Evolutionary conservation across 2,113 vertebrate species (phyloP), one percentile per base, ranked within the genome.

Genomic region (Anolis sagrei): DNA sequence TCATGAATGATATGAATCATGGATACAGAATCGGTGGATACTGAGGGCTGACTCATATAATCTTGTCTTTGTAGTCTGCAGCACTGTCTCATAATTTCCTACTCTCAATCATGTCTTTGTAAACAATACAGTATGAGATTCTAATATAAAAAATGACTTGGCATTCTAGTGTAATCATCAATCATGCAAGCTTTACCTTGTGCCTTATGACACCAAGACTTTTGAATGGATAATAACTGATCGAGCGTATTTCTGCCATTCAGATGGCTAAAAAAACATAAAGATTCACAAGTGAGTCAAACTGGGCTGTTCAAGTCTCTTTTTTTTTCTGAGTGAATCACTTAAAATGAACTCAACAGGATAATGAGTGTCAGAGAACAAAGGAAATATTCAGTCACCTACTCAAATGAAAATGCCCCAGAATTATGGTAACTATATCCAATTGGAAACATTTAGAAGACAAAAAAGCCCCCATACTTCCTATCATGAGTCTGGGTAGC

Each of bases 51-150:
- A 5, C 39, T 44, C 61, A 51, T 13, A 68, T 73, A 80, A 64
- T 21, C 58, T 14, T 14, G 70, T 13, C 2, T 88, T 81, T 84
- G 84, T 66, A 0, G 0, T 66, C 1, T 6, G 68, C 36, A 76
- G 1, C 1, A 84, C 6, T 23, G 74, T 27, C 85, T 90, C 70
- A 1, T 72, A 18, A 14, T 81, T 88, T 84, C 66, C 77, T 66
- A 82, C 0, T 68, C 48, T 18, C 51, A 3, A 44, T 39, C 18
- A 1, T 25, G 34, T 23, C 32, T 58, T 44, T 58, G 74, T 74
- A 86, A 87, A 87, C 49, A 81, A 81, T 72, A 61, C 74, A 36
- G 54, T 70, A 51, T 82, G 80, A 14, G n/a, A 77, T 87, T 87
- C 27, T 29, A 77, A 51, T 77, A 77, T n/a, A 62, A 64, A 58